These are phyloP conservation scores for Hippopotamus amphibius DNA, from an alignment of 2,113 vertebrate genomes.

Conservation along the genomic window DNA sequence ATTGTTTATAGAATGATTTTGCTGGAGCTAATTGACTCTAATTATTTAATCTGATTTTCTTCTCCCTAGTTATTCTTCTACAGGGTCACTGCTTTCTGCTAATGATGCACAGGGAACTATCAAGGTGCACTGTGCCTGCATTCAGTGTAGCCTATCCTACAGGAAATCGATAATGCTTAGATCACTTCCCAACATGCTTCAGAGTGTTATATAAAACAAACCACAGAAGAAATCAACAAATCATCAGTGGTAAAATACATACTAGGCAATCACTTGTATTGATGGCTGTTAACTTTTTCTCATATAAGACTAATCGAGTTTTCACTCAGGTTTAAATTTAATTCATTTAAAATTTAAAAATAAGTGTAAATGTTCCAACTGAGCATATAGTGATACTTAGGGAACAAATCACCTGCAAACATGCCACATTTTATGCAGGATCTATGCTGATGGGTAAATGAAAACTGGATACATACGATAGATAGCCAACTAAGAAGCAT, in stretches of 20 bases:
- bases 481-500: not conserved
- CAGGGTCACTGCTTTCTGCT: slow-evolving; percentile 82
- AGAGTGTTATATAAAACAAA: slow-evolving; percentile 62
- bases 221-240: slow-evolving; percentile 22
- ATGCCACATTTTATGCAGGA: not conserved
- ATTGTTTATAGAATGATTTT: slow-evolving; percentile 99
- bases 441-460: not conserved
- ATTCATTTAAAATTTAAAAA: slow-evolving; percentile 41
- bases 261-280: slow-evolving; percentile 16
- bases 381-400: not conserved
- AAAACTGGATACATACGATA: not conserved
- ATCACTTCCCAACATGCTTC: slow-evolving; percentile 57
- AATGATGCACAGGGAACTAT: slow-evolving; percentile 74
- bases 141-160: slow-evolving; percentile 37
- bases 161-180: slow-evolving; percentile 35
- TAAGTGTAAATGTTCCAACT: not conserved
- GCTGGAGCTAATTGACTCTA: slow-evolving; percentile 99
- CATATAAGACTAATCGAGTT: slow-evolving; percentile 37
- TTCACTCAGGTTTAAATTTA: slow-evolving; percentile 56
- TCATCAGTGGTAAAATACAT: slow-evolving; percentile 29
- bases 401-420: not conserved
- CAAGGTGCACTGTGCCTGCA: slow-evolving; percentile 70
- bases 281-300: not conserved
- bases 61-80: slow-evolving; percentile 88
- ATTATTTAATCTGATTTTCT: slow-evolving; percentile 99